Evolutionary conservation across 2,888 invertebrate genomes (phyloP), one percentile per base, ranked within the genome.

Genomic region (Heliconius charithonia): DNA sequence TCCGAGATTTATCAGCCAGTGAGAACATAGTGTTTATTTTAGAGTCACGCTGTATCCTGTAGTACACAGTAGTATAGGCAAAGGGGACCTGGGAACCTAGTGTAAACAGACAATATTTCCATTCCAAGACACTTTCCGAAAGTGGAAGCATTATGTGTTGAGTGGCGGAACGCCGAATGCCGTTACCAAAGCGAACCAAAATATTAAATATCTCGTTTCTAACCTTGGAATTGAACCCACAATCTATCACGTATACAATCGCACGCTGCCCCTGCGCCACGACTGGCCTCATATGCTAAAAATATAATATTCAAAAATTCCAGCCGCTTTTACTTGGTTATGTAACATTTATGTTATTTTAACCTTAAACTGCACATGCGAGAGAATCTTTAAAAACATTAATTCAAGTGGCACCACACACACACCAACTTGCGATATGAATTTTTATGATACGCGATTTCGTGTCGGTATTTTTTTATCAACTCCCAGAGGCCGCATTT

Each of bases 401-500:
- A 81, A 79, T 79, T 79, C 81, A 29, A 73, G 56, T 66, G 73
- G 77, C 81, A 79, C 79, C 77, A 77, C 79, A 77, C 71, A 59
- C 51, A 51, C 19, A 22, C 22, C 51, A 51, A 51, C 76, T 77
- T 51, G 73, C 69, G 79, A 75, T 72, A 79, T 81, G 81, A 79
- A 79, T 81, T 79, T 81, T 81, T 81, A 81, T 81, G 79, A 79
- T 66, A 66, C 65, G 72, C 75, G 75, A 81, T 79, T 77, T 71
- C 81, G 79, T 79, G 78, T 29, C 72, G 65, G 76, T 72, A 79
- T 78, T 81, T 81, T 45, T 81, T 79, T 65, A 63, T 77, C 76
- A 66, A 63, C 51, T 25, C 79, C 72, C 79, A 75, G 73, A 73
- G 73, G 77, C 76, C 78, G 73, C 65, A 76, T 79, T 78, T 56